Evolutionary conservation across 1,140 invertebrate genomes (phyloP).

Genomic region (Helicoverpa armigera): DNA sequence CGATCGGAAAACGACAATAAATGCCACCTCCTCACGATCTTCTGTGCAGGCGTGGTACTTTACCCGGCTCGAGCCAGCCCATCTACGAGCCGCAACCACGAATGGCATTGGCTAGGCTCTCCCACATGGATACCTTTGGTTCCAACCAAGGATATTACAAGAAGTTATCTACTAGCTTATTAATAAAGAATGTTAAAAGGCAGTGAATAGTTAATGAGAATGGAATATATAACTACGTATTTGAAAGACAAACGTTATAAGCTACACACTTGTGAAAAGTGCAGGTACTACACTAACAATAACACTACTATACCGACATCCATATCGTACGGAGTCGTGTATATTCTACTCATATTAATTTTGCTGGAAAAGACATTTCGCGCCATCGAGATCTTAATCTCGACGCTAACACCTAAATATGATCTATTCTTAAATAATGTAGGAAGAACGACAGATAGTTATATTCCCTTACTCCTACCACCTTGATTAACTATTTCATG

Average conservation of each 20-base stretch:
- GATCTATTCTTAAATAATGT: conserved; percentile 11
- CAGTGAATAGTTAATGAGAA: no score
- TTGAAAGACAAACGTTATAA: no score
- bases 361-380: background rate
- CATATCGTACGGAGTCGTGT: background rate
- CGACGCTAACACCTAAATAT: background rate
- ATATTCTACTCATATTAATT: background rate
- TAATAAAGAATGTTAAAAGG: no score
- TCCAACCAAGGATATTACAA: no score
- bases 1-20: background rate
- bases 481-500: background rate
- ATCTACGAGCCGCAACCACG: background rate
- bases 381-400: background rate
- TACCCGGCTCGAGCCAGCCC: background rate
- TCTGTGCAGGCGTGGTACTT: conserved; percentile 12
- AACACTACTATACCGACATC: background rate
- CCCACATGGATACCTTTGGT: no score
- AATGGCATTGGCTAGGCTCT: no score
- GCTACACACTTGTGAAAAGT: no score
- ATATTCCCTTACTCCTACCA: background rate
- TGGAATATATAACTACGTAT: no score
- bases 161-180: no score
- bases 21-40: background rate
- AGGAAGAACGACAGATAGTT: conserved; percentile 25
- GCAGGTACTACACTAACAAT: no score